Evolutionary conservation across 2,888 invertebrate genomes (phyloP), one percentile per base, ranked within the genome.

Genomic region (Harpagoxenus sublaevis): DNA sequence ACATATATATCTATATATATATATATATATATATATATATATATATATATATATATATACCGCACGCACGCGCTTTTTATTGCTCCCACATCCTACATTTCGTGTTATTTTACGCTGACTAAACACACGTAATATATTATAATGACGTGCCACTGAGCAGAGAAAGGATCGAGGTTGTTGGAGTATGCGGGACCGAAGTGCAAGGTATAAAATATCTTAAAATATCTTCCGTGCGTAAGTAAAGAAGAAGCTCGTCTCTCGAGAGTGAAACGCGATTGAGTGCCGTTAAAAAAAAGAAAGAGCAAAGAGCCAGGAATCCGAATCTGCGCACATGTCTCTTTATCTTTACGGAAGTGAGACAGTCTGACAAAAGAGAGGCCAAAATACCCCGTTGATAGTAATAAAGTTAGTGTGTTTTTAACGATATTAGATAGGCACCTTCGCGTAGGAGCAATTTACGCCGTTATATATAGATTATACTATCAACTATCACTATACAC

Each of bases 341-440:
- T 35, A 35, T 6, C 35, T n/a, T 65, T 9, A 8, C 28, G 45
- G 2, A 35, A 48, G 15, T 5, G 23, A 23, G 23, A 51, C 42
- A 28, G 28, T 8, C 42, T 3, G 23, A n/a, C 18, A 28, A 45
- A 9, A 6, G 15, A 12, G 42, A 55, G 0, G 28, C 23, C 23
- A 23, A 23, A 23, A 23, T 23, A 23, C 35, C 6, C 35, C 6
- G 35, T 6, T 35, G 35, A 35, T 1, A 35, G 35, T 35, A 35
- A 6, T 35, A 35, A 6, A 35, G 6, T 35, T 35, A 0, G 39
- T 8, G 74, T 18, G 28, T 18, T 8, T 15, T 28, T 71, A 78
- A 78, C 71, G 77, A 77, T 77, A 77, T 77, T 42, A 68, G 28
- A 42, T 8, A 28, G 10, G 53, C 53, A 71, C 42, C 73, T 78